Base-by-base conservation (phyloP, 2,888 invertebrate species). In the Chelonus formosanus region DNA sequence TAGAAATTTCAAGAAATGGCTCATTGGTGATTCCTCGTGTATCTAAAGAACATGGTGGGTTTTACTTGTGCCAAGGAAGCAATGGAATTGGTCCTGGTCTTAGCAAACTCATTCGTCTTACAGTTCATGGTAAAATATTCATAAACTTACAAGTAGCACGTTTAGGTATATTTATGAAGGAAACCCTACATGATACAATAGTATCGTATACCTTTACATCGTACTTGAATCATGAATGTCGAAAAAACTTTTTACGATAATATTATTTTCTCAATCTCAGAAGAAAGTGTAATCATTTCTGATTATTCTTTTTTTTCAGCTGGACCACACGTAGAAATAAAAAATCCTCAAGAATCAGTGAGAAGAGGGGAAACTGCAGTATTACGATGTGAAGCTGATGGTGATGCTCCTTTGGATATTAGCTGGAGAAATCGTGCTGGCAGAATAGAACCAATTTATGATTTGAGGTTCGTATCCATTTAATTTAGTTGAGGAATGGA, bases 51-150 rank as follows among this genome's bases (percentile, higher is more conserved):
- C 87, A 88, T 69, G 86, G 86, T 63, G 87, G 87, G 10, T 86
- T 85, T 75, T 88, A 86, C 74, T 81, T 89, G 64, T 90, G 90
- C 78, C 87, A 89, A 73, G 88, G 89, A 8, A 87, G 85, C 80
- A 90, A 90, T 79, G 87, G 88, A 20, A 88, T 90, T 64, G 89
- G 89, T 0, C 86, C 87, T 3, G 89, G 88, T 44, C 85, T 90
- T 70, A 89, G 89, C 80, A 89, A 89, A 77, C 85, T 89, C 67
- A 87, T 90, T 58, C 87, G 87, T 63, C 83, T 90, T 68, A 88
- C 86, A 47, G 89, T 90, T 47, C 88, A 89, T 76, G 88, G 90
- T 89, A 85, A 78, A 77, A 78, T 77, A 80, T 80, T 78, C 74
- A 65, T 69, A 67, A 70, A 50, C 54, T 58, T 67, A 59, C 53